Evolutionary conservation across 2,888 invertebrate genomes (phyloP), one percentile per base, ranked within the genome.

Genomic region (Melinopterus prodromus): DNA sequence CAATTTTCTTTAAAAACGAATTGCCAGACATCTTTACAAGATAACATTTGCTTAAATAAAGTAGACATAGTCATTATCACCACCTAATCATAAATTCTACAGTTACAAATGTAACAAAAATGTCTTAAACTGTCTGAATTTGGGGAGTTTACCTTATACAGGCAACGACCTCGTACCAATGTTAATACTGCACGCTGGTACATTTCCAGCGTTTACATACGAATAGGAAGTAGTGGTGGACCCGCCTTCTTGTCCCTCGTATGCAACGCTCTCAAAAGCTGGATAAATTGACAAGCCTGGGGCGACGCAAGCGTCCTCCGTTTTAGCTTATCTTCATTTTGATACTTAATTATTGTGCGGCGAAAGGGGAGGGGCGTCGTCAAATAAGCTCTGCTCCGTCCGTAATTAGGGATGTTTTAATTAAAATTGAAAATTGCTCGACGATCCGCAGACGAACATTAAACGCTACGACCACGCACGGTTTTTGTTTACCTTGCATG

Each of bases 321-420:
- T 88, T 88, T 88, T 87, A 88, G 87, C 88, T 88, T 87, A 87
- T 87, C 88, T 88, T 87, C 88, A 88, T 88, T 88, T 88, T 88
- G 88, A 87, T 88, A 88, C 88, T 88, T 88, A 88, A 88, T 88
- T 87, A 88, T 88, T 88, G 88, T 87, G 87, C 86, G 87, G 88
- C 86, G 14, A 53, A 53, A 53, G 74, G 15, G 36, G 74, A 86
- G 87, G 87, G 88, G 87, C 87, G 88, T 87, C 87, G 86, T 87
- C 88, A 87, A 87, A 87, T 87, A 53, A 53, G 53, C 53, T 53
- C 9, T 53, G 12, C 53, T 85, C 77, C 77, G 53, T 38, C 69
- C 80, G 36, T 88, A 88, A 88, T 88, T 88, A 88, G 87, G 87
- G 87, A 88, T 87, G 86, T 87, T 88, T 88, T 88, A 88, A 88